phyloP scores from a whole-genome alignment of 2,113 vertebrate genomes.

The Corvus moneduloides region DNA sequence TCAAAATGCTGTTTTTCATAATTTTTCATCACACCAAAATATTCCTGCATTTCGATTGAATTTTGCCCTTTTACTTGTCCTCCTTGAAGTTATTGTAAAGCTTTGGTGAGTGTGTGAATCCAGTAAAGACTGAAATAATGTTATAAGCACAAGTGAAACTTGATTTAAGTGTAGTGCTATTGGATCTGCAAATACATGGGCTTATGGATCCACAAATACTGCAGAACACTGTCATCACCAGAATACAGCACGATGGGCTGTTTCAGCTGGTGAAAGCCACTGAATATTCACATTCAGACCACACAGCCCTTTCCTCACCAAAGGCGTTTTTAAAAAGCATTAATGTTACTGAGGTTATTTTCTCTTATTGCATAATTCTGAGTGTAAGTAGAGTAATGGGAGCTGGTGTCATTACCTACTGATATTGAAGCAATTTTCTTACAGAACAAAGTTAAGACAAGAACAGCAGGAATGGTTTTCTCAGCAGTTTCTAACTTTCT shows the following conservation, averaged over 20 bases:
- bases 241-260: neutral
- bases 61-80: neutral
- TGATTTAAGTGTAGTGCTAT: neutral
- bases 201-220: neutral
- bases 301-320: neutral
- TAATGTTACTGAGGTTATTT: neutral
- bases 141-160: neutral
- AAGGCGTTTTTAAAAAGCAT: neutral
- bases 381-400: neutral
- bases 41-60: neutral
- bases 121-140: neutral
- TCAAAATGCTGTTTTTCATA: neutral
- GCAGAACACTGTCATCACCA: neutral
- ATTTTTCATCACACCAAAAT: neutral
- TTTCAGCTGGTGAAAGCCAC: neutral
- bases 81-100: fast-evolving
- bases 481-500: neutral
- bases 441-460: neutral
- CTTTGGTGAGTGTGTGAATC: neutral
- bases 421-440: neutral
- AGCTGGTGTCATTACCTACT: neutral
- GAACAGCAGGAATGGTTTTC: neutral
- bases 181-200: neutral
- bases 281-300: neutral
- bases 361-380: neutral